Conservation (phyloP, 2,113 vertebrate genomes). For the Rousettus leschenaultii region DNA sequence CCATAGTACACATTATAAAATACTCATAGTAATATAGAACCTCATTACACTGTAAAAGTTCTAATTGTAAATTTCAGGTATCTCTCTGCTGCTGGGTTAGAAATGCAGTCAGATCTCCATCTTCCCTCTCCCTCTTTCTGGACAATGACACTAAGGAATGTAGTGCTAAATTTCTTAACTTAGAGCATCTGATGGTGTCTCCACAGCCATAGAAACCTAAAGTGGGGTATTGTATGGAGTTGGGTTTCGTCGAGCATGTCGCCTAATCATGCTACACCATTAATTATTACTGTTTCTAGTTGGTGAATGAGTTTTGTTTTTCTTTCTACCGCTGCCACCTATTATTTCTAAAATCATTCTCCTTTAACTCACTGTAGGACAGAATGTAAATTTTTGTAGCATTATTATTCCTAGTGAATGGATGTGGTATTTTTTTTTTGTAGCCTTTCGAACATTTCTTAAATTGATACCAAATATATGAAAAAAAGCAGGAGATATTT, state of each 20-base stretch:
- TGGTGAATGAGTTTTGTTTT: not conserved
- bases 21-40: not conserved
- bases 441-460: not conserved
- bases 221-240: accelerated
- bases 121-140: not conserved
- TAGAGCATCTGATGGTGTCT: not conserved
- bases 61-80: not conserved
- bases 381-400: not conserved
- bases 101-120: not conserved
- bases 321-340: not conserved
- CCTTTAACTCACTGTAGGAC: not conserved
- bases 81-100: not conserved
- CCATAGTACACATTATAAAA: not conserved
- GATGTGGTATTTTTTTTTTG: not conserved
- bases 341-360: not conserved
- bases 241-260: not conserved
- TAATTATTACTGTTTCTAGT: not conserved
- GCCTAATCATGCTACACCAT: not conserved
- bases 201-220: not conserved
- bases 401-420: not conserved
- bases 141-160: not conserved
- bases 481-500: not conserved
- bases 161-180: not conserved
- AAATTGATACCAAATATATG: not conserved
- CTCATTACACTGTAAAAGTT: not conserved